Evolutionary conservation across 2,888 invertebrate genomes (phyloP), one percentile per base, ranked within the genome.

Genomic region (Tetrapedia diversipes): DNA sequence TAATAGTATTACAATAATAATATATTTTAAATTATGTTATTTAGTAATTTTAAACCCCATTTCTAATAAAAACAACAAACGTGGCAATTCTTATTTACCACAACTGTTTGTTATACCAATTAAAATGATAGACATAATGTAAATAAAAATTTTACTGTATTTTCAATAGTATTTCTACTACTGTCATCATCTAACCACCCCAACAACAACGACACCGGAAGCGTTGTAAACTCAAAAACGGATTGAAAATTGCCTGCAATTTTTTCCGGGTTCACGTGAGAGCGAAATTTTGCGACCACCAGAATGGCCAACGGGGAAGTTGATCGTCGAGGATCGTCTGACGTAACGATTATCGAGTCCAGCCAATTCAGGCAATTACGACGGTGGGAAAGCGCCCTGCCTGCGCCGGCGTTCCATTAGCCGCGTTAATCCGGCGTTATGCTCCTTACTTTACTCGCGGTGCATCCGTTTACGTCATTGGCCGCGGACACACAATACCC

Each of bases 331-430:
- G 68, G 59, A 70, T 47, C 61, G 47, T 70, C 67, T 68, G 70
- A 87, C 84, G 86, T 83, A 88, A 88, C 77, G 87, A 87, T 89
- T 88, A 88, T 89, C 86, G 88, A 84, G 88, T 84, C 85, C 80
- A 77, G 79, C 86, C 88, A 89, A 90, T 90, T 90, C 85, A 87
- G 84, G 78, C 89, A 90, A 90, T 90, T 90, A 88, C 79, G 67
- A 67, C 76, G 84, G 88, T 89, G 89, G 87, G 88, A 89, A 89
- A 88, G 83, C 84, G 79, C 69, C 68, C 78, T 70, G 81, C 68
- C 78, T 70, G 81, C 63, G 71, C 69, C 57, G 77, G 80, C 59
- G 81, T 82, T 82, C 79, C 82, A 81, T 84, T 82, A 81, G 77
- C 70, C 79, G 71, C 67, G 78, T 84, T 84, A 86, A 82, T 78